Percentiles rank a stretch among this genome's conserved stretches.
Conservation (phyloP, 92 coral and sea anemone species). For the Meandrina meandrites region DNA sequence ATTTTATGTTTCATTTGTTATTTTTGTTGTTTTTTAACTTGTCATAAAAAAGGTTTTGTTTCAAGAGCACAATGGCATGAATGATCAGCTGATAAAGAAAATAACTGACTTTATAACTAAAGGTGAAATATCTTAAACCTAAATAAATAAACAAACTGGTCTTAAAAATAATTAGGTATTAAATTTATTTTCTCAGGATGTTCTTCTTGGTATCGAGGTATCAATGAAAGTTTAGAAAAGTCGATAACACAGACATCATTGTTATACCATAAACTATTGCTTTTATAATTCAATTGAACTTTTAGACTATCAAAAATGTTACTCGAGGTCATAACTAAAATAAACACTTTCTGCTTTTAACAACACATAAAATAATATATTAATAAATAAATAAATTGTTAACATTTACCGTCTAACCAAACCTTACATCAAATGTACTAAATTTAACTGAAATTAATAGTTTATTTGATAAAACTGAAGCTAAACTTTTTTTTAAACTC, state of each 20-base stretch:
- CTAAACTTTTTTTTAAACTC: not conserved
- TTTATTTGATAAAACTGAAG: not conserved
- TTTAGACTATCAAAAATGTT: not conserved
- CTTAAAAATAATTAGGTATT: not conserved
- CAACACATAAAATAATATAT: too few species aligned
- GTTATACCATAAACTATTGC: not conserved
- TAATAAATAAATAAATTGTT: too few species aligned
- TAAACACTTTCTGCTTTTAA: not conserved
- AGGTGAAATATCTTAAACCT: conserved; percentile 56
- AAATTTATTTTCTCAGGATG: not conserved
- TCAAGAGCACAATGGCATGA: conserved; percentile 35
- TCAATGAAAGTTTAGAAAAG: not conserved
- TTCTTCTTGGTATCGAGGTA: not conserved
- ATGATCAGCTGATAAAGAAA: conserved; percentile 61
- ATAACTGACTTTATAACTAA: conserved; percentile 65
- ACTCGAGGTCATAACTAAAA: not conserved
- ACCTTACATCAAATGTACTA: not conserved
- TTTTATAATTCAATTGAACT: not conserved
- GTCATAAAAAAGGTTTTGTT: conserved; percentile 19
- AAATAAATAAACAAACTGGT: not conserved
- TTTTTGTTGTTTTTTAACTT: conserved; percentile 27
- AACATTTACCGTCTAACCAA: too few species aligned
- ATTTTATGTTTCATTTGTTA: not conserved
- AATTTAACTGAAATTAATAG: not conserved
- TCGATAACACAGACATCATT: not conserved